Evolutionary conservation across 2,888 invertebrate genomes (phyloP), one percentile per base, ranked within the genome.

Genomic region (Carterocephalus palaemon): DNA sequence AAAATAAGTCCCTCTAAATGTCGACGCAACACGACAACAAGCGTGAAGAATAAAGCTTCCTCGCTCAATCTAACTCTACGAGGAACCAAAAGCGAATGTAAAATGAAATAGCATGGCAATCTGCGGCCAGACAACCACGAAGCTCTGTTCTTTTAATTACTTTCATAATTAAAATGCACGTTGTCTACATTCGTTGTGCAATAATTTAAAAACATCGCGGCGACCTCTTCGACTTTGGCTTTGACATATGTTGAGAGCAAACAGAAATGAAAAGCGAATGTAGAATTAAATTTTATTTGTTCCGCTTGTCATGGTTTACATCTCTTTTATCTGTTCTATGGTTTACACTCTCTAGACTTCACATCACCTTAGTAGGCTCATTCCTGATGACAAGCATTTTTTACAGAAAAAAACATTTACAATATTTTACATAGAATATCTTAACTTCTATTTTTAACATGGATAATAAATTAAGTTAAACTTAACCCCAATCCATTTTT

Each of bases 21-120:
- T n/a, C n/a, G n/a, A n/a, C n/a, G n/a, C n/a, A n/a, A n/a, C n/a
- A n/a, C n/a, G n/a, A n/a, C n/a, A n/a, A n/a, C n/a, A n/a, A n/a
- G n/a, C n/a, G n/a, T n/a, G n/a, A n/a, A n/a, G n/a, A n/a, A n/a
- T n/a, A n/a, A n/a, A n/a, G n/a, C n/a, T n/a, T n/a, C n/a, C n/a
- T n/a, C n/a, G n/a, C n/a, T 22, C 28, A 22, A 15, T 15, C 13
- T 34, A 26, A 20, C 20, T 20, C 20, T 23, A 31, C 23, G 3
- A 22, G 8, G 17, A 20, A 34, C 34, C 42, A 42, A 13, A 20
- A 22, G 22, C 23, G 15, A 34, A 34, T 20, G 33, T 12, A 10
- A 43, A 34, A 43, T 43, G 34, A 36, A 43, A 43, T 22, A 36
- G 75, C 65, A 72, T 64, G 59, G 64, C 71, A 75, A 75, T 73